These are phyloP conservation scores for Melanostoma mellinum DNA, from an alignment of 2,888 invertebrate species.

Conservation along the genomic window DNA sequence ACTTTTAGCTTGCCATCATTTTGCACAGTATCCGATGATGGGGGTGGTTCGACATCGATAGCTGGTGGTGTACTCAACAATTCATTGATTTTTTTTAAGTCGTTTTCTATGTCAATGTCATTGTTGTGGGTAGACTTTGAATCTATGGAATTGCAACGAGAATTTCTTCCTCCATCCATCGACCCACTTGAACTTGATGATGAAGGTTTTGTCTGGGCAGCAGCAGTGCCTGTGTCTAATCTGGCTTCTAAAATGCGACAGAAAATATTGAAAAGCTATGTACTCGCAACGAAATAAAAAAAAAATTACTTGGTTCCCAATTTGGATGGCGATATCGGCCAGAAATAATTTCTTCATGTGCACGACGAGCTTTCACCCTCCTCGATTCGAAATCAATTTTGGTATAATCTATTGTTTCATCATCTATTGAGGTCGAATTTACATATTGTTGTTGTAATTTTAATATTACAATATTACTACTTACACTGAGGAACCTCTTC, in stretches of 20 bases:
- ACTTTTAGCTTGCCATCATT: conserved; percentile 57
- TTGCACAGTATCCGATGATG: conserved; percentile 74
- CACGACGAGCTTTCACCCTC: conserved; percentile 81
- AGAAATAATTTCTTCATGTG: conserved; percentile 82
- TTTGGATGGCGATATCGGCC: conserved; percentile 82
- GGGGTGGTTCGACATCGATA: conserved; percentile 80
- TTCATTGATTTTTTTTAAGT: conserved; percentile 78
- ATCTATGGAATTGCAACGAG: conserved; percentile 80
- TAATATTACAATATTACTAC: conserved; percentile 35
- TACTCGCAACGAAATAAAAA: background rate
- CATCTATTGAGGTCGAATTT: conserved; percentile 74
- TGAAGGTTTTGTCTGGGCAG: conserved; percentile 74
- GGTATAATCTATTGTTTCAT: conserved; percentile 81
- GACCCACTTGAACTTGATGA: conserved; percentile 76
- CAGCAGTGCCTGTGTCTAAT: conserved; percentile 69
- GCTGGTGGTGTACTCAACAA: conserved; percentile 76
- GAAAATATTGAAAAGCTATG: background rate
- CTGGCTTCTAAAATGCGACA: conserved; percentile 70
- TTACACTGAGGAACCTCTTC: conserved; percentile 80
- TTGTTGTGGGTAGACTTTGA: conserved; percentile 79
- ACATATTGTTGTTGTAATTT: conserved; percentile 13
- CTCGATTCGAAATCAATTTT: conserved; percentile 82
- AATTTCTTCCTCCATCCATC: conserved; percentile 77
- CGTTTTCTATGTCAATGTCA: conserved; percentile 79
- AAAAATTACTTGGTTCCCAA: conserved; percentile 78